Conservation (phyloP, 2,113 vertebrate species). For the Tricholaema leucomelas region DNA sequence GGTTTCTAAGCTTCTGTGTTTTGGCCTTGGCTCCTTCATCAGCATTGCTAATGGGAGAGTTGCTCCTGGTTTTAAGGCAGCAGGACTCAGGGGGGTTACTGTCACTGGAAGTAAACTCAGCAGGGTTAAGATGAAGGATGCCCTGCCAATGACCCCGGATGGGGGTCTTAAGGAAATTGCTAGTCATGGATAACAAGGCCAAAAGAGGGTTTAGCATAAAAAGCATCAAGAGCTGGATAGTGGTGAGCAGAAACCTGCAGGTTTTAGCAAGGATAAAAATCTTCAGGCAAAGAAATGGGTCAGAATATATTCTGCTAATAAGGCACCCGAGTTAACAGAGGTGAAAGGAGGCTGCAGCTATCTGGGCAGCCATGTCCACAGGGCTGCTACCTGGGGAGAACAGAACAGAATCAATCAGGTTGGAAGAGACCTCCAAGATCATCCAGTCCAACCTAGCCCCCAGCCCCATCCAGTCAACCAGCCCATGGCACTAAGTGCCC, state of each 20-base stretch:
- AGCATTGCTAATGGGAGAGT: slow-evolving; percentile 38
- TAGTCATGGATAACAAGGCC: slow-evolving; percentile 50
- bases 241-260: not conserved
- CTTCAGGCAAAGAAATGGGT: slow-evolving; percentile 11
- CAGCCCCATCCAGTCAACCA: too few species aligned
- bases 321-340: not conserved
- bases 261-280: slow-evolving; percentile 3
- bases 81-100: slow-evolving; percentile 21
- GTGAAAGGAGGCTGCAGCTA: not conserved
- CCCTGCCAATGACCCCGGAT: slow-evolving; percentile 24
- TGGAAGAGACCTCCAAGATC: too few species aligned
- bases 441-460: too few species aligned
- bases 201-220: slow-evolving; percentile 44
- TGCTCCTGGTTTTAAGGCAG: slow-evolving; percentile 31
- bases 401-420: too few species aligned
- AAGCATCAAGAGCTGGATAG: slow-evolving; percentile 10
- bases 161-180: slow-evolving; percentile 15
- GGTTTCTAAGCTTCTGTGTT: slow-evolving; percentile 30
- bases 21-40: slow-evolving; percentile 36
- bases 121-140: slow-evolving; percentile 41
- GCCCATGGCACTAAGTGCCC: too few species aligned
- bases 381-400: not conserved
- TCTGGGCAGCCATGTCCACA: accelerated
- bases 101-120: slow-evolving; percentile 54
- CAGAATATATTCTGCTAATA: slow-evolving; percentile 37